Evolutionary conservation across 2,888 invertebrate species (phyloP), one percentile per base, ranked within the genome.

Genomic region (Corbicula japonica): DNA sequence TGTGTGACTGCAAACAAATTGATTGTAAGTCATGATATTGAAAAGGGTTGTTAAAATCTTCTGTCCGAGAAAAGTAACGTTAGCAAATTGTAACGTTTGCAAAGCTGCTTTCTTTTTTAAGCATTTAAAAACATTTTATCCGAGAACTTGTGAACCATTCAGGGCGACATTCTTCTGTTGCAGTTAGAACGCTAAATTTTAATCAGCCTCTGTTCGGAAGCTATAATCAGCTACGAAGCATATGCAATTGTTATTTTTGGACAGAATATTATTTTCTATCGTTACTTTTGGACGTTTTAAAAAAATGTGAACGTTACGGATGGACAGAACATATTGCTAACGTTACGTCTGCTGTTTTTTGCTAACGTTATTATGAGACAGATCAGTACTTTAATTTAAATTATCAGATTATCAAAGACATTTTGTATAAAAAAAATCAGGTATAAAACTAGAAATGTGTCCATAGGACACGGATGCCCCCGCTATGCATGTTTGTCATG

Each of bases 61-160:
- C 68, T 68, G 68, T 68, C 68, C 68, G 30, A 46, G 56, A 56
- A 28, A 28, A 32, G 56, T 68, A 30, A 68, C 68, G 56, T 18
- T 68, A 68, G 68, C 44, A 44, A 26, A 41, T 41, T 68, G 68
- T 68, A 54, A 68, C 68, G 68, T 68, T 68, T 56, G 54, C 68
- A 68, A 30, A 34, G 44, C 15, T 30, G 18, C 15, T 54, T 10
- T 23, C 8, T 66, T 38, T 66, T 41, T 12, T 28, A 26, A 61
- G 44, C 61, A 26, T 44, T 61, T 61, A 21, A 44, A 61, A 15
- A 44, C 28, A 61, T 61, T 41, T 61, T 61, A 61, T 61, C 44
- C 5, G 34, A 61, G 61, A 41, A 28, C 5, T 44, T 41, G 44
- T 61, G 8, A 50, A 61, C 61, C 44, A 44, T 61, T 61, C 44